phyloP scores from a whole-genome alignment of 1,140 invertebrate species.

The Drosophila teissieri region DNA sequence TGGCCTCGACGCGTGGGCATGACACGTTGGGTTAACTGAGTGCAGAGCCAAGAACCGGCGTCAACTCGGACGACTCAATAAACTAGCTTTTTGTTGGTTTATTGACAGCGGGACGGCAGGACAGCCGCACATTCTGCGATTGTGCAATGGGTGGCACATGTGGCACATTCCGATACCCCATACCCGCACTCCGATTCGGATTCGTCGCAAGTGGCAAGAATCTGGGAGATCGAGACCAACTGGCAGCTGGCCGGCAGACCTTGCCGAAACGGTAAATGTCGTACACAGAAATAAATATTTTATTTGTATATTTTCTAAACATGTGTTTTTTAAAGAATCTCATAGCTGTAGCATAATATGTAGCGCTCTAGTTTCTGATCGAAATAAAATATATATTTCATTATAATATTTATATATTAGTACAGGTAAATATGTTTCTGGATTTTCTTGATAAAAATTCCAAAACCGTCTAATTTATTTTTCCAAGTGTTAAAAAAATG shows the following conservation, averaged over 20 bases:
- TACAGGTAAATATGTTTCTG: no score
- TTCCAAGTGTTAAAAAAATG: conserved; percentile 1
- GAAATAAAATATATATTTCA: no score
- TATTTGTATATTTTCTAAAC: no score
- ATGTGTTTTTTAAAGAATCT: background rate
- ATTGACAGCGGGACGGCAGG: conserved; percentile 57
- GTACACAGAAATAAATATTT: conserved; percentile 24
- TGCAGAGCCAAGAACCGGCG: conserved; percentile 47
- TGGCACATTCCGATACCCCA: conserved; percentile 15
- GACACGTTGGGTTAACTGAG: conserved; percentile 68
- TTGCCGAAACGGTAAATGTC: conserved; percentile 75
- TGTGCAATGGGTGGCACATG: conserved; percentile 74
- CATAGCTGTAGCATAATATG: background rate
- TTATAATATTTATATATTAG: no score
- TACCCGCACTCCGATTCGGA: background rate
- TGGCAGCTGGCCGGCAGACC: conserved; percentile 67
- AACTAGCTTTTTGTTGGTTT: conserved; percentile 69
- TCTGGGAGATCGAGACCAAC: conserved; percentile 60
- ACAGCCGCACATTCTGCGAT: conserved; percentile 53
- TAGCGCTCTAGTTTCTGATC: background rate
- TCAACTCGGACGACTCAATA: conserved; percentile 66
- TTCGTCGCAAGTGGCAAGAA: conserved; percentile 60
- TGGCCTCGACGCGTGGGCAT: conserved; percentile 76
- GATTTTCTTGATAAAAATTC: no score
- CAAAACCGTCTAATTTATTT: background rate